Evolutionary conservation across 2,797 vertebrate genomes (phyloP).

Genomic region (Chloroceryle inda): DNA sequence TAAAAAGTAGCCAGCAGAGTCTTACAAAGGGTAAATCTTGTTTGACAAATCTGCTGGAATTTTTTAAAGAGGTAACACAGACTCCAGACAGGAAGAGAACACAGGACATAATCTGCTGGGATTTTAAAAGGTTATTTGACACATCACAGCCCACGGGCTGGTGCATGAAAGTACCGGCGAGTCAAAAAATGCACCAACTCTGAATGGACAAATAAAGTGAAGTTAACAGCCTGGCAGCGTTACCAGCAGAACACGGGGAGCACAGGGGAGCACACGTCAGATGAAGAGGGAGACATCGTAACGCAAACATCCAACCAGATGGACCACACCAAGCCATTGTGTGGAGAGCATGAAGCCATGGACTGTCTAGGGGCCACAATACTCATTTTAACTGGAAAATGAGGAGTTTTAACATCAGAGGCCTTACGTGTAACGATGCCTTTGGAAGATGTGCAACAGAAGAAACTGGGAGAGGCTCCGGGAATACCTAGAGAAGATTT

Average conservation of each 20-base stretch:
- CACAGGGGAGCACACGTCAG: neutral
- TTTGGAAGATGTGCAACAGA: neutral
- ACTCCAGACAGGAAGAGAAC: constrained; percentile 60
- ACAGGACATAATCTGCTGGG: constrained; percentile 44
- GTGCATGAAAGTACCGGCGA: neutral
- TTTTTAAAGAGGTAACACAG: constrained; percentile 63
- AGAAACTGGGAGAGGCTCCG: neutral
- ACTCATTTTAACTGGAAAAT: neutral
- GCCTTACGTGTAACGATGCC: neutral
- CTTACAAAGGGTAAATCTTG: constrained; percentile 54
- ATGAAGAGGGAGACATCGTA: neutral
- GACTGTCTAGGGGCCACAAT: neutral
- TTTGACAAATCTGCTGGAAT: constrained; percentile 55
- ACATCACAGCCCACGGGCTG: constrained; percentile 12
- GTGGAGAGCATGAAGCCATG: neutral
- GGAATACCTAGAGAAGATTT: neutral
- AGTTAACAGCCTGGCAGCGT: neutral
- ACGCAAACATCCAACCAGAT: neutral
- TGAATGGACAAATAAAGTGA: neutral
- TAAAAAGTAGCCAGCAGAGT: constrained; percentile 60
- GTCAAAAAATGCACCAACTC: constrained; percentile 7
- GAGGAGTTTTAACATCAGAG: neutral
- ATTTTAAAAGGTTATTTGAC: constrained; percentile 64
- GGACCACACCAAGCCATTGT: neutral
- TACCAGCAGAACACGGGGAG: neutral